Percentiles rank a stretch among this genome's conserved stretches.
These are phyloP conservation scores for Syngnathoides biaculeatus DNA, from an alignment of 2,113 vertebrate genomes.

Conservation along the genomic window DNA sequence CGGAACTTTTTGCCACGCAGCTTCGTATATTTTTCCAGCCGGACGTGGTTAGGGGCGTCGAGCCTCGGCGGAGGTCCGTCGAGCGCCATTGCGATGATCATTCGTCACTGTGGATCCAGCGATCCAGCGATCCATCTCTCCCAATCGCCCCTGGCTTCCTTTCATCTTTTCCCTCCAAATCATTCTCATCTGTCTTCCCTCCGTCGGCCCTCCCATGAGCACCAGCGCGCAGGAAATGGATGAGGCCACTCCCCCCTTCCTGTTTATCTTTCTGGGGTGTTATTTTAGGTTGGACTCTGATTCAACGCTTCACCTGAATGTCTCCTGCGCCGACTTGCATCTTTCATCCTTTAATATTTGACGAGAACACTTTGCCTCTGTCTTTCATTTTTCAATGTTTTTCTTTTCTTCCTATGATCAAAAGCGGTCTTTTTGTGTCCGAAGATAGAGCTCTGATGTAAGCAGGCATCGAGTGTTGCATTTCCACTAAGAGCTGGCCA, in stretches of 20 bases:
- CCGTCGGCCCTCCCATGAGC: slow-evolving; percentile 40
- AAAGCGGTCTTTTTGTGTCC: slow-evolving; percentile 35
- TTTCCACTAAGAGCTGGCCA: slow-evolving; percentile 29
- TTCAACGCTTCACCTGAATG: slow-evolving; percentile 53
- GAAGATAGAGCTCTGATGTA: slow-evolving; percentile 33
- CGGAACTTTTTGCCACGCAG: not conserved
- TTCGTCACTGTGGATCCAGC: not conserved
- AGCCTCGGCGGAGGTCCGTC: not conserved
- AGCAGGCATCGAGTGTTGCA: slow-evolving; percentile 22
- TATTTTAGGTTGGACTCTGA: slow-evolving; percentile 39
- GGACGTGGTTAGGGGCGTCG: not conserved
- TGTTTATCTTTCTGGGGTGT: slow-evolving; percentile 49
- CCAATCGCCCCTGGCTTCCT: slow-evolving; percentile 21
- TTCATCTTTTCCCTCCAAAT: slow-evolving; percentile 35
- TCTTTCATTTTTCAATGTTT: slow-evolving; percentile 32
- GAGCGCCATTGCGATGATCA: not conserved
- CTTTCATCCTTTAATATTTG: slow-evolving; percentile 51
- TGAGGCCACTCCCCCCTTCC: slow-evolving; percentile 32
- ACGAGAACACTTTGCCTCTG: slow-evolving; percentile 34
- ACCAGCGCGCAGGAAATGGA: slow-evolving; percentile 29
- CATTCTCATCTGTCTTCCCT: slow-evolving; percentile 25
- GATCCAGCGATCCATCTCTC: not conserved
- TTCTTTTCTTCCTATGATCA: slow-evolving; percentile 16
- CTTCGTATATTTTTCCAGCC: not conserved
- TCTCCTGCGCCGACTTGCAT: slow-evolving; percentile 40